Evolutionary conservation across 2,113 vertebrate genomes (phyloP).

Genomic region (Lasiurus borealis): DNA sequence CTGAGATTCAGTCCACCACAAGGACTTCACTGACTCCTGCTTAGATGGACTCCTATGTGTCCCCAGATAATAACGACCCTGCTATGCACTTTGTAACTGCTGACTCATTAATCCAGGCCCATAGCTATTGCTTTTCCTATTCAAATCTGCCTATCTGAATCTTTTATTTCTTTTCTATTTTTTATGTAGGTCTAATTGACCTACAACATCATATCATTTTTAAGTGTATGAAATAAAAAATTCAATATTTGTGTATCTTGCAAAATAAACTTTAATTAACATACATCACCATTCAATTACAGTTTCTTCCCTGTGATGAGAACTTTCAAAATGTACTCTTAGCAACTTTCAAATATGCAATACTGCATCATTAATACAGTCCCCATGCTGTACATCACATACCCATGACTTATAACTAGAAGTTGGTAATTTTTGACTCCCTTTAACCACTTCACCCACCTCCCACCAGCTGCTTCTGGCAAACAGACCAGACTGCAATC

Average conservation of each 20-base stretch:
- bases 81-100: background rate
- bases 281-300: background rate
- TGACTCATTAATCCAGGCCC: background rate
- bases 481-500: background rate
- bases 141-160: background rate
- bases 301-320: background rate
- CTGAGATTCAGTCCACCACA: background rate
- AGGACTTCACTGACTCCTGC: background rate
- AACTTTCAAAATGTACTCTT: background rate
- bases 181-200: background rate
- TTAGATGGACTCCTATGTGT: background rate
- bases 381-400: background rate
- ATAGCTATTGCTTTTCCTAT: background rate
- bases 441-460: background rate
- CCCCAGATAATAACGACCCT: no score
- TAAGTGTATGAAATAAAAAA: background rate
- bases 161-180: background rate
- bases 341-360: background rate
- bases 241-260: background rate
- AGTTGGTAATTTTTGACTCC: background rate
- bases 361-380: background rate
- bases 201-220: background rate
- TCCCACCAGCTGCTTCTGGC: background rate
- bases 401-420: background rate
- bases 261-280: background rate